Base-by-base conservation (phyloP, 2,888 invertebrate genomes). In the Callyntrura sp. region DNA sequence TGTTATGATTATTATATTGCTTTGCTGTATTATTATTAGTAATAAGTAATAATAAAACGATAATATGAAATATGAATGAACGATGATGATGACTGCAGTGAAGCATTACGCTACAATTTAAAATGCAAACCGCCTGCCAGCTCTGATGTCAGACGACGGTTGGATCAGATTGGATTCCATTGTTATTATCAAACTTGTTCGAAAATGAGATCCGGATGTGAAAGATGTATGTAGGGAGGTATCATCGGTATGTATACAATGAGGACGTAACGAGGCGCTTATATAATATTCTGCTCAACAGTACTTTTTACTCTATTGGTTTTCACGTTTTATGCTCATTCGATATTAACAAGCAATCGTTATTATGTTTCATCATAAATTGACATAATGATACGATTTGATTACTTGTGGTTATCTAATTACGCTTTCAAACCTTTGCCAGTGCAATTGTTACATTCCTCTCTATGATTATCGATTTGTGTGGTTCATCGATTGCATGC, bases 1-100 rank as follows among this genome's bases (percentile, higher is more conserved):
- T n/a, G 81, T 62, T 82, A 65, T 62, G 62, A 82, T 62, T 65
- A 82, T 20, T 28, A 48, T 82, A 48, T 82, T 57, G 55, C 25
- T 79, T 1, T 43, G 17, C 48, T 73, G 23, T 14, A 35, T 35
- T 35, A 35, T 35, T 35, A 35, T 35, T 35, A 45, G 43, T 14
- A 65, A n/a, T 82, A 23, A 45, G 23, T 65, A 45, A 65, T 65
- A 82, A 35, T 35, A 35, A 35, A 35, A 82, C 60, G 81, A 62
- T 45, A 43, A 60, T 6, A 35, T 62, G 45, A 65, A 62, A 51
- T 51, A 45, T 5, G n/a, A 35, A 14, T 6, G 51, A 14, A 23
- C 23, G 48, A 48, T 23, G 23, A 48, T 48, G 11, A 48, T 73
- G 73, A 23, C 48, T 51, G 23, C 51, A 76, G 23, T 76, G 48